phyloP scores from a whole-genome alignment of 2,797 vertebrate genomes.

The Acridotheres tristis region DNA sequence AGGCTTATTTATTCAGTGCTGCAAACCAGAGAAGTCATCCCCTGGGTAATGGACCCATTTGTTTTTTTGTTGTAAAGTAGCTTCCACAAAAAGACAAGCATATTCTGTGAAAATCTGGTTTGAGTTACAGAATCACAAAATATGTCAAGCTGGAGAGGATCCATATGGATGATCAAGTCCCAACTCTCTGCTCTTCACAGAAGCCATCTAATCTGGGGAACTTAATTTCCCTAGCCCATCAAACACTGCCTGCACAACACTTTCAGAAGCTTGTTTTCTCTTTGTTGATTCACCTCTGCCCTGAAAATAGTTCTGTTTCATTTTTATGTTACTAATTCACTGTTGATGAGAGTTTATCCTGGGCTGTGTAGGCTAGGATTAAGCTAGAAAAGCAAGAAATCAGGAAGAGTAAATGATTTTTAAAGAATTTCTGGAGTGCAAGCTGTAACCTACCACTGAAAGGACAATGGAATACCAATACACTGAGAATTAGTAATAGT shows the following conservation, averaged over 20 bases:
- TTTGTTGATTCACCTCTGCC: conserved; percentile 9
- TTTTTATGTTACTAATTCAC: conserved; percentile 2
- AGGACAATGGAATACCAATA: neutral
- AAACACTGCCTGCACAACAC: neutral
- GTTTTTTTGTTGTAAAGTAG: neutral
- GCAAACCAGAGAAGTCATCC: neutral
- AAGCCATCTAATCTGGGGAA: neutral
- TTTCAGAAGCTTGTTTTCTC: neutral
- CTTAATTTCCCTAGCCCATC: neutral
- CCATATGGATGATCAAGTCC: neutral
- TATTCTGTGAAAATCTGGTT: neutral
- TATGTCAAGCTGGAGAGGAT: neutral
- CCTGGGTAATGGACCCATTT: neutral
- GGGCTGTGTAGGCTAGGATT: neutral
- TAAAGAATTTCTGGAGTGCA: neutral
- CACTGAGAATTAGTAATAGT: neutral
- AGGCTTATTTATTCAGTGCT: neutral
- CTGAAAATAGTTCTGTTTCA: neutral
- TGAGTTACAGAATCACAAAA: neutral
- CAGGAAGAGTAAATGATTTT: neutral
- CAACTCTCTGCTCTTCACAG: neutral
- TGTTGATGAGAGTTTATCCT: neutral
- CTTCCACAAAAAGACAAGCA: neutral
- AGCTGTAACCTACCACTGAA: neutral
- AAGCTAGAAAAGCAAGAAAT: neutral